Percentiles rank a stretch among this genome's conserved stretches.
Evolutionary conservation across 2,888 invertebrate species (phyloP).

Genomic region (Rhagonycha lutea): DNA sequence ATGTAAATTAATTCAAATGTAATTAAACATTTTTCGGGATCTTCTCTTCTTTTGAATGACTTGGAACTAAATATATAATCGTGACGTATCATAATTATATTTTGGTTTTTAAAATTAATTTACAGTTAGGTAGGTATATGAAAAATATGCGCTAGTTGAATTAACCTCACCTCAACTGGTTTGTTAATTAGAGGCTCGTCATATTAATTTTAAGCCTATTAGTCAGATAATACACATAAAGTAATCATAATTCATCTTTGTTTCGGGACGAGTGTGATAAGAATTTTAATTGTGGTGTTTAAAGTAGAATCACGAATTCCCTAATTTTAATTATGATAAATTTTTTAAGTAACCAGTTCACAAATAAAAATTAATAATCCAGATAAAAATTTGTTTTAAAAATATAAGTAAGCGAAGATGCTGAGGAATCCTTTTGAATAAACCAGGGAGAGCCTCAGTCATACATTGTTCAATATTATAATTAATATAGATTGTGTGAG

Average conservation of each 20-base stretch:
- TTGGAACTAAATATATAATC: neutral
- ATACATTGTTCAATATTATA: no score
- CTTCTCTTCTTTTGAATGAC: neutral
- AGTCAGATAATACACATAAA: constrained; percentile 3
- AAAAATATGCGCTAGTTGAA: constrained; percentile 2
- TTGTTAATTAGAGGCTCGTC: constrained; percentile 13
- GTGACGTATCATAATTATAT: neutral
- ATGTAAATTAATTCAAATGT: neutral
- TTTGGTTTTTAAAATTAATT: neutral
- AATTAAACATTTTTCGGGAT: neutral
- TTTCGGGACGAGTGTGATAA: constrained; percentile 3
- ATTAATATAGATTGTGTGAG: no score
- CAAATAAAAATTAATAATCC: neutral
- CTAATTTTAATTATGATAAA: neutral
- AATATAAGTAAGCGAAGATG: no score
- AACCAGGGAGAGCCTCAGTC: no score
- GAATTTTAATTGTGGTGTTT: neutral
- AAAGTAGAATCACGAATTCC: neutral
- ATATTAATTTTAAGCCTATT: constrained; percentile 15
- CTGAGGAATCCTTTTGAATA: no score
- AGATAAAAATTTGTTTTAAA: neutral
- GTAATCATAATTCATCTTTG: constrained; percentile 11
- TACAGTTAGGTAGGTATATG: neutral
- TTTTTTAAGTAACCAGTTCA: neutral
- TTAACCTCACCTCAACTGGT: constrained; percentile 18